Evolutionary conservation across 2,113 vertebrate species (phyloP).

Genomic region (Urocynchramus pylzowi): DNA sequence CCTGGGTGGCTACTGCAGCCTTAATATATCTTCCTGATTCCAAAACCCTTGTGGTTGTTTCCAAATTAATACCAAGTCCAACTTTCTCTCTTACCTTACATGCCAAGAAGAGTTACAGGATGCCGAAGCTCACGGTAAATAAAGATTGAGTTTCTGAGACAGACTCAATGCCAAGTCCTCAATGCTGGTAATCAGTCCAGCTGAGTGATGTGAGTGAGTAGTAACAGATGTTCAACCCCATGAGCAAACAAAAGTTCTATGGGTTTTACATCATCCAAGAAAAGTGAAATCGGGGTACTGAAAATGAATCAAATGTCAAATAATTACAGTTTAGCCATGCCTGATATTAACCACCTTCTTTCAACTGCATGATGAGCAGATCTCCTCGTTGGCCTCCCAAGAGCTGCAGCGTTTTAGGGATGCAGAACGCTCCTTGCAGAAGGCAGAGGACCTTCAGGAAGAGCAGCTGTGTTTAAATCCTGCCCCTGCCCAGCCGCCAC

Average conservation of each 20-base stretch:
- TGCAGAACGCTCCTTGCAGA: not conserved
- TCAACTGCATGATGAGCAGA: conserved; percentile 64
- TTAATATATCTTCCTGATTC: conserved; percentile 26
- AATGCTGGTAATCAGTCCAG: not conserved
- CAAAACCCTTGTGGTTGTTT: conserved; percentile 16
- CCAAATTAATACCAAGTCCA: conserved; percentile 14
- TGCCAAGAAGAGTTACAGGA: conserved; percentile 1
- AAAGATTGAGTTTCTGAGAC: conserved; percentile 40
- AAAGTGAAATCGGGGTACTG: not conserved
- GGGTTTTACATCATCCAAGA: not conserved
- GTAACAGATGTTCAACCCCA: conserved; percentile 38
- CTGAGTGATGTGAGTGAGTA: conserved; percentile 31
- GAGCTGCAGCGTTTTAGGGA: conserved; percentile 77
- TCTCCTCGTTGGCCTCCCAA: conserved; percentile 78
- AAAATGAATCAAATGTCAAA: not conserved
- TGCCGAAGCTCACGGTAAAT: conserved; percentile 3
- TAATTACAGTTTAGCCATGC: not conserved
- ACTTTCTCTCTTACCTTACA: not conserved
- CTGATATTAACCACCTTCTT: not conserved
- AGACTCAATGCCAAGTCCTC: conserved; percentile 16
- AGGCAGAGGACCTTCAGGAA: not conserved
- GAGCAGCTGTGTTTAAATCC: not conserved
- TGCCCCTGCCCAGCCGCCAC: not conserved
- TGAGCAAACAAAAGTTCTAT: not conserved
- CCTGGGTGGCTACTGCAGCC: conserved; percentile 13